Evolutionary conservation across 2,888 invertebrate species (phyloP).

Genomic region (Hypselothyrea guttata): DNA sequence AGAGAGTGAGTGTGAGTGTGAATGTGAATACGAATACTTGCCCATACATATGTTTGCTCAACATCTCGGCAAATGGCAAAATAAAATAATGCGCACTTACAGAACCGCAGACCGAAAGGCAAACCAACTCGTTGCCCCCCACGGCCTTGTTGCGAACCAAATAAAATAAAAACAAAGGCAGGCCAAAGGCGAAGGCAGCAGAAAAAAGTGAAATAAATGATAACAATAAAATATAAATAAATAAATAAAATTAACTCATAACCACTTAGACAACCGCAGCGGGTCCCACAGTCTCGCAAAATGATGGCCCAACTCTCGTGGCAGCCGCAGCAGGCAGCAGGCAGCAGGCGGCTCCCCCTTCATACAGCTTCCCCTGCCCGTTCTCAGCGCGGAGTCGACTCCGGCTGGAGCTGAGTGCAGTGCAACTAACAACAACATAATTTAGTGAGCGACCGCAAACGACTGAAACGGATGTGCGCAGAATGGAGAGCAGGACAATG

Average conservation of each 20-base stretch:
- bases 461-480: conserved; percentile 56
- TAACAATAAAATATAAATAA: conserved; percentile 78
- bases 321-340: conserved; percentile 11
- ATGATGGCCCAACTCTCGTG: conserved; percentile 40
- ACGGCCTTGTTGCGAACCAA: no score
- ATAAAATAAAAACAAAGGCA: not conserved
- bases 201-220: conserved; percentile 68
- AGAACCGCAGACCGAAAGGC: conserved; percentile 28
- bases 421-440: conserved; percentile 75
- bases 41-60: conserved; percentile 34
- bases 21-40: conserved; percentile 25
- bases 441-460: conserved; percentile 63
- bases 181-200: not conserved
- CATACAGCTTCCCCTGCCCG: not conserved
- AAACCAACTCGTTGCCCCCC: not conserved
- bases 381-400: conserved; percentile 4
- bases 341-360: not conserved
- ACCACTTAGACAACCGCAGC: conserved; percentile 69
- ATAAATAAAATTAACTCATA: conserved; percentile 79
- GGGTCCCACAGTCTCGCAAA: conserved; percentile 35
- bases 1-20: conserved; percentile 12
- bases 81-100: conserved; percentile 50
- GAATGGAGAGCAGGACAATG: conserved; percentile 37
- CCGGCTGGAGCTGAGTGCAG: conserved; percentile 5
- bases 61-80: conserved; percentile 29